Evolutionary conservation across 2,888 invertebrate genomes (phyloP).

Genomic region (Resseliella maxima): DNA sequence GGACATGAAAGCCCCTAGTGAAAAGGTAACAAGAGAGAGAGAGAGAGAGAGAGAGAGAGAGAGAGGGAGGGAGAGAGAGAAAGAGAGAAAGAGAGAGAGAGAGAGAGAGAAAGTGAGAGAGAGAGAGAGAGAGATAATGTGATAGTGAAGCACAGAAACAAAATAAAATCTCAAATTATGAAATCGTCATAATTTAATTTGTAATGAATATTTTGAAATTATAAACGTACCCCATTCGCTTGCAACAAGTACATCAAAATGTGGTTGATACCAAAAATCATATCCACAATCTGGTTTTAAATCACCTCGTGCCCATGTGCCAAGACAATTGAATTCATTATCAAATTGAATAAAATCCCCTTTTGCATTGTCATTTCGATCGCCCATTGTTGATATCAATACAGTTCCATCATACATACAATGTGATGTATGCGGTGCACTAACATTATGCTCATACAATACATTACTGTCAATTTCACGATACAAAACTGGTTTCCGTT

Average conservation of each 20-base stretch:
- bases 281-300: slow-evolving; percentile 83
- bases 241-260: slow-evolving; percentile 89
- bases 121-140: too few species aligned
- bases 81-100: too few species aligned
- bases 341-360: slow-evolving; percentile 92
- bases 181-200: too few species aligned
- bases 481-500: slow-evolving; percentile 72
- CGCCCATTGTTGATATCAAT: slow-evolving; percentile 95
- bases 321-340: slow-evolving; percentile 69
- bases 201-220: background rate
- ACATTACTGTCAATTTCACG: slow-evolving; percentile 80
- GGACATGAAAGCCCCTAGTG: too few species aligned
- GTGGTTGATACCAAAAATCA: slow-evolving; percentile 98
- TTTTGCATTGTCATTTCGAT: slow-evolving; percentile 83
- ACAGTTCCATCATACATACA: slow-evolving; percentile 92
- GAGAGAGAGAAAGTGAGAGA: too few species aligned
- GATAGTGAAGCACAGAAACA: too few species aligned
- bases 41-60: too few species aligned
- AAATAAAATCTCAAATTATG: too few species aligned
- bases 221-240: slow-evolving; percentile 86
- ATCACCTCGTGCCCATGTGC: slow-evolving; percentile 80
- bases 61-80: too few species aligned
- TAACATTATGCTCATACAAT: slow-evolving; percentile 79
- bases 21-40: too few species aligned
- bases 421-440: slow-evolving; percentile 94